Conservation (phyloP, 2,888 invertebrate genomes). For the Megaustenia siamemsis region DNA sequence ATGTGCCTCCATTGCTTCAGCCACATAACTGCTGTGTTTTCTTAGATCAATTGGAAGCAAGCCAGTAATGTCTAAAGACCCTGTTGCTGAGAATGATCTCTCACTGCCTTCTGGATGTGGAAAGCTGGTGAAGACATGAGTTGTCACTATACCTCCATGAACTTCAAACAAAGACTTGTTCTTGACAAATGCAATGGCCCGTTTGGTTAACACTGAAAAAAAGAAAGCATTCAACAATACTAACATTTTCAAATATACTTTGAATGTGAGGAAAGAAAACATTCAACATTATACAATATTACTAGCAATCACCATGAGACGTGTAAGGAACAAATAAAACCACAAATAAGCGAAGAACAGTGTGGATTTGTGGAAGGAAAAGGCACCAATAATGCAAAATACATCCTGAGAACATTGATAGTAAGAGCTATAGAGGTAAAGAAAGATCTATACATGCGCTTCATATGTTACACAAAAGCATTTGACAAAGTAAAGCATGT, state of each 20-base stretch:
- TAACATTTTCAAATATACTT: background rate
- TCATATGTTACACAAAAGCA: no score
- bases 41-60: background rate
- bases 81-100: background rate
- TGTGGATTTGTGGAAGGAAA: no score
- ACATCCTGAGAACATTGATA: no score
- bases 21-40: constrained; percentile 38
- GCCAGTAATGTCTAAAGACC: background rate
- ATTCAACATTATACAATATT: no score
- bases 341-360: no score
- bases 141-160: constrained; percentile 37
- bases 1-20: constrained; percentile 25
- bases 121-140: constrained; percentile 43
- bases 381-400: no score
- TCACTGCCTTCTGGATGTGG: background rate
- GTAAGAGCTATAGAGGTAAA: no score
- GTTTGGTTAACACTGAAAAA: constrained; percentile 54
- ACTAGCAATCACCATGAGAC: no score
- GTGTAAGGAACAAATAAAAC: no score
- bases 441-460: no score
- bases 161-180: constrained; percentile 29
- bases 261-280: no score
- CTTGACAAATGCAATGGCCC: constrained; percentile 53
- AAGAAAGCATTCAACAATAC: background rate
- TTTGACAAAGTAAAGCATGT: no score